Conservation (phyloP, 2,888 invertebrate species). For the Aspidiotus destructor region DNA sequence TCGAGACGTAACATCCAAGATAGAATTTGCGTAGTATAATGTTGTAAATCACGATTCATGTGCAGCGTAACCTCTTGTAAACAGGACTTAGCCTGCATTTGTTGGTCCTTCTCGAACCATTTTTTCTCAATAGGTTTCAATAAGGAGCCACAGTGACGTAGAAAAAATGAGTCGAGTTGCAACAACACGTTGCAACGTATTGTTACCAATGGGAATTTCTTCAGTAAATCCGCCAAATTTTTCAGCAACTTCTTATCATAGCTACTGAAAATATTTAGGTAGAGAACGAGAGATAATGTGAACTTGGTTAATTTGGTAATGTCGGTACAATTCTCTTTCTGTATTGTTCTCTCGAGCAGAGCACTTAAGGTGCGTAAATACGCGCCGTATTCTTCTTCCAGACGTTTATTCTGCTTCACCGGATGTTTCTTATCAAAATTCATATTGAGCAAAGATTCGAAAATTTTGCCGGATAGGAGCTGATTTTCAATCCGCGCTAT, state of each 20-base stretch:
- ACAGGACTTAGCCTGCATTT: neutral
- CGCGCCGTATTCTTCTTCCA: slow-evolving; percentile 55
- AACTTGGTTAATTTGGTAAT: slow-evolving; percentile 54
- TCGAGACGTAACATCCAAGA: slow-evolving; percentile 56
- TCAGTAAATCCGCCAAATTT: slow-evolving; percentile 62
- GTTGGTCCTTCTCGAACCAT: slow-evolving; percentile 23
- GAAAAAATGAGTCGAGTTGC: slow-evolving; percentile 15
- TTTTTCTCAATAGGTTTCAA: slow-evolving; percentile 20
- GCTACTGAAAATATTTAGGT: slow-evolving; percentile 62
- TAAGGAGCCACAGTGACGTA: slow-evolving; percentile 11
- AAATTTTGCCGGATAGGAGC: slow-evolving; percentile 15
- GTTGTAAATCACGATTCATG: slow-evolving; percentile 16
- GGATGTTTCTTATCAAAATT: slow-evolving; percentile 36
- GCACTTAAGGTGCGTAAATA: slow-evolving; percentile 54
- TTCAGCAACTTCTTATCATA: slow-evolving; percentile 67
- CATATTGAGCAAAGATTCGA: slow-evolving; percentile 37
- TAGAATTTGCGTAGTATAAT: slow-evolving; percentile 44
- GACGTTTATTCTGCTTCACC: slow-evolving; percentile 38
- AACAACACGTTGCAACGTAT: slow-evolving; percentile 22
- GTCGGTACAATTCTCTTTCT: slow-evolving; percentile 44
- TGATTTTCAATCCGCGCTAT: slow-evolving; percentile 15
- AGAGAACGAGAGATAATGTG: slow-evolving; percentile 58
- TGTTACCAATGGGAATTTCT: slow-evolving; percentile 44
- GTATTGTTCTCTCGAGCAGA: slow-evolving; percentile 48
- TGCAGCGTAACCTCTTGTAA: slow-evolving; percentile 10